Evolutionary conservation across 2,888 invertebrate species (phyloP).

Genomic region (Neelides folsomi): DNA sequence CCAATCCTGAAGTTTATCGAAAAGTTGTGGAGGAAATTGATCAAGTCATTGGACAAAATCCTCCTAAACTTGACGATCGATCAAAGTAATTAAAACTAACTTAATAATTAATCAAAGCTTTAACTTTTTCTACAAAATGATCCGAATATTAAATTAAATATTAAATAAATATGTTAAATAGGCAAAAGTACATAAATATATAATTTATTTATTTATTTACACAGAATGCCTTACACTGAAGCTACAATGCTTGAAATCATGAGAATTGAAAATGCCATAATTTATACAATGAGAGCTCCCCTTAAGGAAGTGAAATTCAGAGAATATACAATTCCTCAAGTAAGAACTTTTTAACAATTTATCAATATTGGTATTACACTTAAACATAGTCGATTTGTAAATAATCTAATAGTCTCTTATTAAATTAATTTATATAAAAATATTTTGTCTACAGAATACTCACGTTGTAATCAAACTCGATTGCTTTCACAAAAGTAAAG

Average conservation of each 20-base stretch:
- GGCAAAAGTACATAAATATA: too few species aligned
- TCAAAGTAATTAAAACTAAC: background rate
- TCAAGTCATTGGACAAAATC: conserved; percentile 3
- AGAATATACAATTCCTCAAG: conserved; percentile 4
- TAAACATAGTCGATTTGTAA: too few species aligned
- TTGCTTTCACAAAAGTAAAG: conserved; percentile 8
- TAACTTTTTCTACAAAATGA: background rate
- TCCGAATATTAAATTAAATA: too few species aligned
- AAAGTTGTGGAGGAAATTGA: conserved; percentile 7
- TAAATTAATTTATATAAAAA: background rate
- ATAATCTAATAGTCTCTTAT: too few species aligned
- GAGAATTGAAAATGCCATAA: conserved; percentile 7
- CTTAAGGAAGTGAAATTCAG: conserved; percentile 4
- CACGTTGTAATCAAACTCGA: conserved; percentile 7
- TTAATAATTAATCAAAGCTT: background rate
- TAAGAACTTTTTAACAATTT: background rate
- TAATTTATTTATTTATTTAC: too few species aligned
- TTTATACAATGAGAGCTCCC: conserved; percentile 8
- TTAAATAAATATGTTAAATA: too few species aligned
- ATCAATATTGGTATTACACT: background rate
- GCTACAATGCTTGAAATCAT: conserved; percentile 6
- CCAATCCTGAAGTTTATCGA: conserved; percentile 4
- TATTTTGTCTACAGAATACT: conserved; percentile 1
- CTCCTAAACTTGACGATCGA: conserved; percentile 3
- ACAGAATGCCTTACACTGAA: conserved; percentile 9